A percentile compares a stretch with the other conserved stretches of the same genome.
phyloP scores from a whole-genome alignment of 2,113 vertebrate genomes.

The Lucifuga dentata region DNA sequence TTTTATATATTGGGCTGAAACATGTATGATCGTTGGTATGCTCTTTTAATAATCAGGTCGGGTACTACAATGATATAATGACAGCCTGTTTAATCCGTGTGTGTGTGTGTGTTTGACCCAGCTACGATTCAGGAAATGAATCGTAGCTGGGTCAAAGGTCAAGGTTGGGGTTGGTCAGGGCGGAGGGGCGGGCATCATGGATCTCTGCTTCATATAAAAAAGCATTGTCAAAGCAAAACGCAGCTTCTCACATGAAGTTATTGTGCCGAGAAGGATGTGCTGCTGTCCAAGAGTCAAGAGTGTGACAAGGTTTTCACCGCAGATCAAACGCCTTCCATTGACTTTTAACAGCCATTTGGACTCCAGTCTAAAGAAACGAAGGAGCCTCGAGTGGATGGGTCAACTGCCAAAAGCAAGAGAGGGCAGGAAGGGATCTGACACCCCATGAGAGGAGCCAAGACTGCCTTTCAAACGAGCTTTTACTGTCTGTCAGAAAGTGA shows the following conservation, averaged over 20 bases:
- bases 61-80: too few relatives aligned
- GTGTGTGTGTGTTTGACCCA: too few relatives aligned
- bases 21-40: too few relatives aligned
- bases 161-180: too few relatives aligned
- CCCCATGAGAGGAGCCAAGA: neutral
- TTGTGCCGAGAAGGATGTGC: neutral
- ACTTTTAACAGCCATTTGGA: neutral
- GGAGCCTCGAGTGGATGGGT: neutral
- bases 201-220: neutral
- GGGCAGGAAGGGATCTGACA: neutral
- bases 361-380: neutral
- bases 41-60: too few relatives aligned
- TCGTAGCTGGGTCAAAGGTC: neutral
- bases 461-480: neutral
- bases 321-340: neutral
- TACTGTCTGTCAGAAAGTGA: neutral
- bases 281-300: conserved; percentile 21
- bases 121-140: too few relatives aligned
- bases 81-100: too few relatives aligned
- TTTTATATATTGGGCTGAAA: too few relatives aligned
- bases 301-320: neutral
- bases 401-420: neutral
- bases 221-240: neutral
- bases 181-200: too few relatives aligned
- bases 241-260: neutral